Evolutionary conservation across 2,113 vertebrate species (phyloP), one percentile per base, ranked within the genome.

Genomic region (Rhynchopsitta pachyrhyncha): DNA sequence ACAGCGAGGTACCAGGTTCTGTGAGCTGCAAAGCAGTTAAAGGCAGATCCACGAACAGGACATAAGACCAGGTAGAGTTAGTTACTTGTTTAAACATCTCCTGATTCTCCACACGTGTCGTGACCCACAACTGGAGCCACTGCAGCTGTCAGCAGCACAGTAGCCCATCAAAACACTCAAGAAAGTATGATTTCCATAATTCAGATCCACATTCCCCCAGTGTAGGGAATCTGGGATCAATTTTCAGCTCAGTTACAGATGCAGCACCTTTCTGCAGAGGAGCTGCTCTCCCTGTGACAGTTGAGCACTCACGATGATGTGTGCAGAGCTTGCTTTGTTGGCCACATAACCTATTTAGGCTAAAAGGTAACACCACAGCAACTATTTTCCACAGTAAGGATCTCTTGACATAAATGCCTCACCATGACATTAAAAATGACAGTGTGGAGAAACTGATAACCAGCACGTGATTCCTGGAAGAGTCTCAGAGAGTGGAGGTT

Each of bases 391-490:
- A 74, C 75, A 76, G 7, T 8, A 9, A 77, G 52, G 16, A 60
- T 80, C 57, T 66, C 84, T 4, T 53, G 84, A 66, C 70, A 59
- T 17, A 44, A 92, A 47, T 25, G 39, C 13, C 67, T 92, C 74
- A 3, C 25, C 63, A 4, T 18, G 60, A 47, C 52, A 41, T 80
- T 85, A 73, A 60, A 94, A 95, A 85, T 59, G 70, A 13, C 74
- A 69, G 87, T 2, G 70, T 19, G 95, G 94, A 96, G 89, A 71
- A 82, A 50, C 69, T 55, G 91, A 91, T 71, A 82, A 76, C 31
- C 77, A 64, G 70, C 20, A 4, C 3, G 73, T 22, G 81, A 79
- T 12, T 17, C 66, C 1, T 7, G 57, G 57, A 59, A 52, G 73
- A 89, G 91, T 7, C 49, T 4, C 82, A 70, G 87, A 74, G 53